A percentile compares a stretch with the other conserved stretches of the same genome.
Conservation (phyloP, 2,888 invertebrate genomes). For the Nomada ferruginata region DNA sequence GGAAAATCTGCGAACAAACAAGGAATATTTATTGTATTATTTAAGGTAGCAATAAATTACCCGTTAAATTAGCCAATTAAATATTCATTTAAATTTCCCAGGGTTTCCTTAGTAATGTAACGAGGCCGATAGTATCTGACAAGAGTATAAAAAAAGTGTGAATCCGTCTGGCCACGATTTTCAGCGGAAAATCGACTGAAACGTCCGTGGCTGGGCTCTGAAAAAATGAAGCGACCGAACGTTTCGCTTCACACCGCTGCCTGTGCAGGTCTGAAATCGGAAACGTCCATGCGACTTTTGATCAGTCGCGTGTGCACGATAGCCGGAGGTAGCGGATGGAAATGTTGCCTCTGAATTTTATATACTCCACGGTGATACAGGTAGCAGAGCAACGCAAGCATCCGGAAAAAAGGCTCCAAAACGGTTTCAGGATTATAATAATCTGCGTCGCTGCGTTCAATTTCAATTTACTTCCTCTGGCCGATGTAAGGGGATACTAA, state of each 20-base stretch:
- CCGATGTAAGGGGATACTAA: no score
- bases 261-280: not conserved
- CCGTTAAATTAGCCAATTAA: no score
- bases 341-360: conserved; percentile 58
- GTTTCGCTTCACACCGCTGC: conserved; percentile 4
- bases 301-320: conserved; percentile 2
- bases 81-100: no score
- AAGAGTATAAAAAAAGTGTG: no score
- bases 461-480: conserved; percentile 77
- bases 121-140: no score
- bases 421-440: conserved; percentile 79
- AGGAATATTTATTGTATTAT: no score
- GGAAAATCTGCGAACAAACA: no score
- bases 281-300: conserved; percentile 17
- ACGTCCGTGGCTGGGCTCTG: not conserved
- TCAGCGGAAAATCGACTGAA: not conserved
- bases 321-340: conserved; percentile 41
- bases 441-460: conserved; percentile 81
- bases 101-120: no score
- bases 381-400: conserved; percentile 8
- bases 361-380: conserved; percentile 19
- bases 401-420: conserved; percentile 56
- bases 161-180: not conserved
- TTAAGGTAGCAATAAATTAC: no score
- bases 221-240: conserved; percentile 10